phyloP scores from a whole-genome alignment of 2,113 vertebrate genomes.

The Passer montanus region DNA sequence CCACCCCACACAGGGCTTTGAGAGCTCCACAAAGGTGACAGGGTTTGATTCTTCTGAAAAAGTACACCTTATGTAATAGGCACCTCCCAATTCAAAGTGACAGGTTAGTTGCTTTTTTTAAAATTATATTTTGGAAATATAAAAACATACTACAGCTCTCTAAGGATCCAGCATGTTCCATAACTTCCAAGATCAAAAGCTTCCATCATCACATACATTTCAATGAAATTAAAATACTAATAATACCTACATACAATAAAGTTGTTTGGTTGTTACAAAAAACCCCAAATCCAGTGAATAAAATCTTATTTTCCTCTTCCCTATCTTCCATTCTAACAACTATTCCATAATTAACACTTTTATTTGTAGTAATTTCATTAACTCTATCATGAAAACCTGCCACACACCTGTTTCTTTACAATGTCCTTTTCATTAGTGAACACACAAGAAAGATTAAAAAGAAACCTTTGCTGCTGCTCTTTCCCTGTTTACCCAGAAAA shows the following conservation, averaged over 20 bases:
- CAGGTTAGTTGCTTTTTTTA: too few species aligned
- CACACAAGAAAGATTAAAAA: not conserved
- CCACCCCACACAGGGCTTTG: not conserved
- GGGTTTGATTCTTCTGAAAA: not conserved
- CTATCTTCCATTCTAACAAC: not conserved
- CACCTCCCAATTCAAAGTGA: not conserved
- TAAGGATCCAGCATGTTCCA: not conserved
- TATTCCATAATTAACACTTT: not conserved
- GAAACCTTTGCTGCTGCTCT: not conserved
- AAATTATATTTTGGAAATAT: not conserved
- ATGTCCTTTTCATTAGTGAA: not conserved
- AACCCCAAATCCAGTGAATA: not conserved
- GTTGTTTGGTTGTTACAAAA: not conserved
- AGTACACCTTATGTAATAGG: not conserved
- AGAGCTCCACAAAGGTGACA: not conserved
- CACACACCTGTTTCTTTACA: not conserved
- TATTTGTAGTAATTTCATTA: not conserved
- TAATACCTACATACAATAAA: not conserved
- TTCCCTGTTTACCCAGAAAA: not conserved
- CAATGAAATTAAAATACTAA: not conserved
- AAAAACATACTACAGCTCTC: not conserved
- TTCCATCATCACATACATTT: not conserved
- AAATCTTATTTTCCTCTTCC: not conserved
- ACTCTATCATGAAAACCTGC: not conserved
- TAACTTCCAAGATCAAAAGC: not conserved